Percentiles rank a stretch among this genome's conserved stretches.
Conservation (phyloP, 2,888 invertebrate genomes). For the Globia sparganii region DNA sequence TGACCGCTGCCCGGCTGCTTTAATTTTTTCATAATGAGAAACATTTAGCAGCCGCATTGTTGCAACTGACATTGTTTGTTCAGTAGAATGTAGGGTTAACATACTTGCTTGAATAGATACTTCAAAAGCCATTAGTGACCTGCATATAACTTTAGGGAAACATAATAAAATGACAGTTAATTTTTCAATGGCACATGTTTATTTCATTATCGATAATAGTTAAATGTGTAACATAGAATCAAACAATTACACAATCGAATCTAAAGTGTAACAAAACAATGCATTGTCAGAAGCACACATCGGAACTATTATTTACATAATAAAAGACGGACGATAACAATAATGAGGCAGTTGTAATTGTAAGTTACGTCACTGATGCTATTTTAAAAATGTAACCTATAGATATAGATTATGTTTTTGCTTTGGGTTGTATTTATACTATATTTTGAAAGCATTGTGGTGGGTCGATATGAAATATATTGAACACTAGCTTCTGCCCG, state of each 20-base stretch:
- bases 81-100: conserved; percentile 30
- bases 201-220: conserved; percentile 5
- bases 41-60: conserved; percentile 62
- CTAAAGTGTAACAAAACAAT: conserved; percentile 32
- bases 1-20: conserved; percentile 79
- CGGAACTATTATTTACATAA: conserved; percentile 38
- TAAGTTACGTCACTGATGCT: conserved; percentile 10
- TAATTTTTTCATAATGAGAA: conserved; percentile 75
- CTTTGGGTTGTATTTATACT: too few species aligned
- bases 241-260: conserved; percentile 19
- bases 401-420: too few species aligned
- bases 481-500: too few species aligned
- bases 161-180: not conserved
- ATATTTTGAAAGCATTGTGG: too few species aligned
- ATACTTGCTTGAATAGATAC: conserved; percentile 16
- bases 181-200: conserved; percentile 4
- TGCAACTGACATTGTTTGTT: conserved; percentile 78
- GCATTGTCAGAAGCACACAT: conserved; percentile 13
- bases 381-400: not conserved
- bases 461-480: too few species aligned
- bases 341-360: conserved; percentile 15
- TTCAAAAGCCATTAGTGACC: conserved; percentile 23
- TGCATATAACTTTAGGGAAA: not conserved
- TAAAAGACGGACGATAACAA: conserved; percentile 39
- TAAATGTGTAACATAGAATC: not conserved